Evolutionary conservation across 2,797 vertebrate genomes (phyloP).

Genomic region (Hozukius guyotensis): DNA sequence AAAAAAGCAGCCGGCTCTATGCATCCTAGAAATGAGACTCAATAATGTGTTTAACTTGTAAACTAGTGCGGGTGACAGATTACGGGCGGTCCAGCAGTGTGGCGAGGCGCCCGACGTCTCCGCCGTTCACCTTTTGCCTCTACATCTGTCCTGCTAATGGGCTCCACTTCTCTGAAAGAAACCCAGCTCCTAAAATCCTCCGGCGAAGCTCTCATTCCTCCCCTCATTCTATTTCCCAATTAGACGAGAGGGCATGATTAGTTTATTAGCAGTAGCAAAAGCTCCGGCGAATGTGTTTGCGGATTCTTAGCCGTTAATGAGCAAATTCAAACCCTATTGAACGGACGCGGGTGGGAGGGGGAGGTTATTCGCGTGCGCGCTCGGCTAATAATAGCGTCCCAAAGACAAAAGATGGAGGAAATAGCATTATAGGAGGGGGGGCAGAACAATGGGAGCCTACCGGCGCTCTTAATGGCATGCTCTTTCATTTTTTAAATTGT

Average conservation of each 20-base stretch:
- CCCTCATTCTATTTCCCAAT: constrained; percentile 84
- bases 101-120: constrained; percentile 67
- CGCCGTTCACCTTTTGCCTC: constrained; percentile 82
- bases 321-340: constrained; percentile 86
- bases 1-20: constrained; percentile 35
- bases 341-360: constrained; percentile 64
- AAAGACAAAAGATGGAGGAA: constrained; percentile 90
- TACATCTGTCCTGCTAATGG: constrained; percentile 83
- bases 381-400: constrained; percentile 86
- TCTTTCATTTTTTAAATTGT: constrained; percentile 89
- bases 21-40: constrained; percentile 73
- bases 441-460: constrained; percentile 83
- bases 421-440: constrained; percentile 82
- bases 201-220: constrained; percentile 75
- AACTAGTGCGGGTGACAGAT: constrained; percentile 80
- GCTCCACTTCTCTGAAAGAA: constrained; percentile 62
- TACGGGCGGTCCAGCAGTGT: constrained; percentile 70
- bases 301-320: constrained; percentile 88
- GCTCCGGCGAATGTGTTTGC: constrained; percentile 84
- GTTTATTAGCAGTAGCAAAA: constrained; percentile 87
- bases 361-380: constrained; percentile 69
- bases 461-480: constrained; percentile 84
- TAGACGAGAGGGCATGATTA: constrained; percentile 85
- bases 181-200: constrained; percentile 67
- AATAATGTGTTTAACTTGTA: constrained; percentile 86